Evolutionary conservation across 2,888 invertebrate species (phyloP), one percentile per base, ranked within the genome.

Genomic region (Lasioglossum calceatum): DNA sequence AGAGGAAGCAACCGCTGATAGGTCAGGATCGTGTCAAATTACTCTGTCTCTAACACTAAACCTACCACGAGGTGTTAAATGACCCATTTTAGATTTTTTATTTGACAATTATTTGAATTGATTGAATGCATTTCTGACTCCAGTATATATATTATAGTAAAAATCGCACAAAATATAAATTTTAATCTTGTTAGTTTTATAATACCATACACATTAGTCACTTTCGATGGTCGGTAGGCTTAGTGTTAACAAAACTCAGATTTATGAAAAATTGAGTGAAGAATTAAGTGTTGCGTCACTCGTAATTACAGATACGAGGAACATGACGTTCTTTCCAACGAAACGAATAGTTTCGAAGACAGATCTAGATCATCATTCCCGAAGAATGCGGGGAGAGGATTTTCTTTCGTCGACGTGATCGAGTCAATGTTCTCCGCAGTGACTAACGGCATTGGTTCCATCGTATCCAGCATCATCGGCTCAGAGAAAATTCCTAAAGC

Each of bases 401-500:
- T 94, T 76, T 94, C 94, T 4, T 81, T 95, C 0, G 79, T 90
- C 39, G 92, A 92, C 5, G 79, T 93, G 8, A 64, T 95, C 19
- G 95, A 95, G 61, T 89, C 93, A 19, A 86, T 95, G 73, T 86
- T 95, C 19, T 87, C 90, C 5, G 91, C 88, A 0, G 91, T 95
- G 4, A 87, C 93, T 14, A 94, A 83, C 74, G 92, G 95, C 1
- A 75, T 95, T 27, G 93, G 89, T 14, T 89, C 88, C 5, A 82
- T 95, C 8, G 85, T 95, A 1, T 93, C 89, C 23, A 93, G 91
- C 39, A 92, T 94, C 12, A 92, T 94, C 0, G 92, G 93, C 0
- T 79, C 86, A 4, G 94, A 94, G 79, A 87, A 93, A 79, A 91
- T 77, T 77, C 75, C 87, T 0, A 91, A 82, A 74, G 39, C 86